These are phyloP conservation scores for Scaptomyza polygonia DNA, from an alignment of 2,888 invertebrate genomes.

Conservation along the genomic window DNA sequence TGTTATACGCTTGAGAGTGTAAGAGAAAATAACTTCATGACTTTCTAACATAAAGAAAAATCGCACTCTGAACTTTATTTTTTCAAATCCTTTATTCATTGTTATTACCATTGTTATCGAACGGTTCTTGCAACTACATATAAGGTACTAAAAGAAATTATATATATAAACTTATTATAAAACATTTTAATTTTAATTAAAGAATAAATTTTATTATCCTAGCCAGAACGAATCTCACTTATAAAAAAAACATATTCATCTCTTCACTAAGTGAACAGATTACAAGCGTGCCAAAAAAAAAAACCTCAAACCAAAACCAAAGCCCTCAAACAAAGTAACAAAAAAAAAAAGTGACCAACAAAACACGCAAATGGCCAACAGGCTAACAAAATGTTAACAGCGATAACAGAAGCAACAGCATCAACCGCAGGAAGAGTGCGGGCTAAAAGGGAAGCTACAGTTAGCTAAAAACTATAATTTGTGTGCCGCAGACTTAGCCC, in stretches of 20 bases:
- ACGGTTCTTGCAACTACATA: not conserved
- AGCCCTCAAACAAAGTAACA: conserved; percentile 12
- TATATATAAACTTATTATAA: too few relatives aligned
- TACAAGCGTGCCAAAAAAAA: too few relatives aligned
- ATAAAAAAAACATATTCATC: conserved; percentile 29
- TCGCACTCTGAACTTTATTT: accelerated
- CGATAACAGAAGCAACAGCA: conserved; percentile 28
- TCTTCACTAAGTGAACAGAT: conserved; percentile 50
- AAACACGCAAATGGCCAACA: not conserved
- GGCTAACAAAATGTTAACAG: conserved; percentile 46
- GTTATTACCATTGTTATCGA: conserved; percentile 3
- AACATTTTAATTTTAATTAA: too few relatives aligned
- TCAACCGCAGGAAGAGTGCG: conserved; percentile 3
- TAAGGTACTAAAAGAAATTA: not conserved
- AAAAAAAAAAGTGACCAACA: conserved; percentile 12
- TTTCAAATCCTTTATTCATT: not conserved
- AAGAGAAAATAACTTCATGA: not conserved
- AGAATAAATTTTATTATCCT: too few relatives aligned
- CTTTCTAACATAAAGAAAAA: not conserved
- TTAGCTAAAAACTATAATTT: conserved; percentile 74
- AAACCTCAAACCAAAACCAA: not conserved
- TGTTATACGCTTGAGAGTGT: conserved; percentile 31
- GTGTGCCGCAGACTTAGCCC: conserved; percentile 37
- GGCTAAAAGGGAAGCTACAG: conserved; percentile 29
- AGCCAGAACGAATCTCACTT: conserved; percentile 27